These are phyloP conservation scores for Colossoma macropomum DNA, from an alignment of 2,113 vertebrate species.

Conservation along the genomic window DNA sequence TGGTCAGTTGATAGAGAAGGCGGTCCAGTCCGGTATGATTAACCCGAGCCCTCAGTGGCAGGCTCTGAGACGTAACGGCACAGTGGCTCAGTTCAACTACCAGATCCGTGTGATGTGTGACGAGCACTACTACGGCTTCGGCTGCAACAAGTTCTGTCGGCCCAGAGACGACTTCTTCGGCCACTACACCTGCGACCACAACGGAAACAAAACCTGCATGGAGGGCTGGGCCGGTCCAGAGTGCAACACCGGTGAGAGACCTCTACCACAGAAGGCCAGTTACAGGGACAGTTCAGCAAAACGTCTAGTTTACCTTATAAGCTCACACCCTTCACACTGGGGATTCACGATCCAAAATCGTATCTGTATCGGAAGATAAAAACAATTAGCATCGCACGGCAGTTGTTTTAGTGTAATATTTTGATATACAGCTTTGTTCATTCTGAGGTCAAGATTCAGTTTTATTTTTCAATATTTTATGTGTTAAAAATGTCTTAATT, in stretches of 20 bases:
- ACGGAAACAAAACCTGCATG: conserved; percentile 92
- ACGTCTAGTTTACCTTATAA: no score
- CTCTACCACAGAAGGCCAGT: no score
- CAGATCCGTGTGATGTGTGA: conserved; percentile 89
- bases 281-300: neutral
- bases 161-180: conserved; percentile 92
- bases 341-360: no score
- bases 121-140: conserved; percentile 90
- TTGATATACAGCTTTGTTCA: no score
- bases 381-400: no score
- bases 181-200: conserved; percentile 90
- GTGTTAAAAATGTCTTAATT: no score
- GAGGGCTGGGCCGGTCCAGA: conserved; percentile 90
- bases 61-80: conserved; percentile 81
- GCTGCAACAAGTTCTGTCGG: conserved; percentile 93
- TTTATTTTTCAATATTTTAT: no score
- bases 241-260: conserved; percentile 84
- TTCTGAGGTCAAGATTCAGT: no score
- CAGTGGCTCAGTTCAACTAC: conserved; percentile 85
- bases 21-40: conserved; percentile 90
- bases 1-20: conserved; percentile 83
- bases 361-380: no score
- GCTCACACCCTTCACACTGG: no score
- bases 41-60: conserved; percentile 89
- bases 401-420: no score